A percentile compares a stretch with the other conserved stretches of the same genome.
Conservation (phyloP, 2,113 vertebrate genomes). For the Cichladusa arquata region DNA sequence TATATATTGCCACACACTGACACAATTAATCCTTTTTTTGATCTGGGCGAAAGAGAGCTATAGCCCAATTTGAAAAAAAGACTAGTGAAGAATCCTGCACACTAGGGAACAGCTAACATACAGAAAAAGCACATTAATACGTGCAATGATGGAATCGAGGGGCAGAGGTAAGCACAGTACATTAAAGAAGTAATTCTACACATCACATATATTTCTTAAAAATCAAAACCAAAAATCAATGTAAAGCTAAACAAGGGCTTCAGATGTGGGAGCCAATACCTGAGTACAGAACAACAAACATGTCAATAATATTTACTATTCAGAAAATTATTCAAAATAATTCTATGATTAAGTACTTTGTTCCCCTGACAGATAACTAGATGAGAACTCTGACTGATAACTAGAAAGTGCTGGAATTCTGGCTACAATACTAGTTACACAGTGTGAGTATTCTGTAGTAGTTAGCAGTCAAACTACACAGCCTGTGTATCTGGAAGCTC, state of each 20-base stretch:
- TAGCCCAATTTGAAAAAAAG: neutral
- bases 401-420: neutral
- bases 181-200: neutral
- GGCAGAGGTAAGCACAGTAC: neutral
- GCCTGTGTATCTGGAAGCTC: neutral
- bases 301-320: neutral
- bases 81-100: neutral
- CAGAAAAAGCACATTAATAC: neutral
- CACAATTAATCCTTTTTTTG: neutral
- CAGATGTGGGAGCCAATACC: neutral
- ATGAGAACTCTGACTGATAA: neutral
- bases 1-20: neutral
- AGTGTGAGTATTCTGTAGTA: neutral
- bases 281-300: neutral
- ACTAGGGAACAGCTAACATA: neutral
- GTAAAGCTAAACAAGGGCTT: neutral
- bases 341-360: neutral
- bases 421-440: neutral
- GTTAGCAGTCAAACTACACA: neutral
- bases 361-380: neutral
- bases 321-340: neutral
- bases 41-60: neutral
- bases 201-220: neutral
- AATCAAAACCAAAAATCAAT: neutral
- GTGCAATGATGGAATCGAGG: accelerated